Evolutionary conservation across 2,797 vertebrate species (phyloP).

Genomic region (Choloepus didactylus): DNA sequence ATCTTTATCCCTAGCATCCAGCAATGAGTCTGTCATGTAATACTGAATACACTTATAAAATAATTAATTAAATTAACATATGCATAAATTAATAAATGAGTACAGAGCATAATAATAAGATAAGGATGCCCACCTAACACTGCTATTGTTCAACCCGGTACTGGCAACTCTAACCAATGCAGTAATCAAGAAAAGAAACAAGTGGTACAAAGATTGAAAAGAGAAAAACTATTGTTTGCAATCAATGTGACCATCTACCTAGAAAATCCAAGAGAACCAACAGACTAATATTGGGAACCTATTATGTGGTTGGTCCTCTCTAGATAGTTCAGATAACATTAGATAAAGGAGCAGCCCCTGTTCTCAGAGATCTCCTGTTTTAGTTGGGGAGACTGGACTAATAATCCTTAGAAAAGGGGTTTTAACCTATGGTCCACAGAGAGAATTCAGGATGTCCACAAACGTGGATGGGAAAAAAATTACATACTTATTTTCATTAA

Average conservation of each 20-base stretch:
- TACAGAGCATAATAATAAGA: neutral
- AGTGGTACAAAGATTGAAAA: neutral
- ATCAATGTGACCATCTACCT: no score
- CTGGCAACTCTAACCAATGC: neutral
- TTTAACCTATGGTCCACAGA: neutral
- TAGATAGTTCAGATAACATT: neutral
- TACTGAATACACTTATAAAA: neutral
- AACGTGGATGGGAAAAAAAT: neutral
- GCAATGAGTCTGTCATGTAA: neutral
- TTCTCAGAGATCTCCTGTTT: neutral
- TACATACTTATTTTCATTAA: neutral
- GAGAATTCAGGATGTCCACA: neutral
- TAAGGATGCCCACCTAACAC: neutral
- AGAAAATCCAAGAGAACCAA: no score
- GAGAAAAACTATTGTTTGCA: neutral
- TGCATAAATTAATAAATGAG: slow-evolving; percentile 10
- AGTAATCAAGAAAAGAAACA: neutral
- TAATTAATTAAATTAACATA: neutral
- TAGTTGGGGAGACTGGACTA: neutral
- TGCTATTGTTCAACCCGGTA: neutral
- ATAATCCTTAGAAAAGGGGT: neutral
- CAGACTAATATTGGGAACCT: neutral
- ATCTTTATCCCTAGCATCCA: neutral
- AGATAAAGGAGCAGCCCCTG: neutral
- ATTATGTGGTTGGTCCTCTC: neutral